Base-by-base conservation (phyloP, 2,113 vertebrate genomes). In the Micromys minutus region DNA sequence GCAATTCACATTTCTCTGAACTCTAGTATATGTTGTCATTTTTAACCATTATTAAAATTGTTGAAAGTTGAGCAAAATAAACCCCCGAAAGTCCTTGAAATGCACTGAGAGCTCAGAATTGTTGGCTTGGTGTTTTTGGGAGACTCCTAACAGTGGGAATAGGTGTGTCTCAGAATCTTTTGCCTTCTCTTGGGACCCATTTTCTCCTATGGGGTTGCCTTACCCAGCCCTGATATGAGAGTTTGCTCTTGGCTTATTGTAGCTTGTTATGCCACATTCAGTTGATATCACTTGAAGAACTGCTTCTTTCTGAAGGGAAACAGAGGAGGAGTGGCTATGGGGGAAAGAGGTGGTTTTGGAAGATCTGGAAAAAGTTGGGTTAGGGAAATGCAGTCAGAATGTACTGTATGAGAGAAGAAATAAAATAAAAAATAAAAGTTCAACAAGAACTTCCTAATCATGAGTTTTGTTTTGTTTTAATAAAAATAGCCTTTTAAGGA, bases 401-500 rank as follows among this genome's bases (percentile, higher is more conserved):
- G 50, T 21, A n/a, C 57, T 57, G 17, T 79, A 36, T 79, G 17
- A n/a, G 77, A 57, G 34, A 55, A 57, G 21, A n/a, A 55, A 47
- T 7, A 76, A 74, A 19, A 50, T 34, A 74, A 42, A 90, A 81
- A 88, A 26, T 42, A 39, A 65, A 50, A 52, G 57, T 71, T 89
- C 89, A 94, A 57, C 57, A 72, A 42, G 21, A 21, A 95, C 89
- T 80, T 67, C 22, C 57, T 95, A 75, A 75, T 52, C 17, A 65
- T 4, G 61, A 63, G 3, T 9, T 36, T n/a, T 57, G 12, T 34
- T 59, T 59, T 59, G 24, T 69, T 77, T 52, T 85, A 85, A 65
- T 80, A 84, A 61, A 89, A 91, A 89, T 9, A 57, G n/a, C 3
- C 22, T 89, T 75, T 47, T 57, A 89, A 92, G 50, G 3, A 29